Evolutionary conservation across 2,888 invertebrate genomes (phyloP).

Genomic region (Dasysyrphus albostriatus): DNA sequence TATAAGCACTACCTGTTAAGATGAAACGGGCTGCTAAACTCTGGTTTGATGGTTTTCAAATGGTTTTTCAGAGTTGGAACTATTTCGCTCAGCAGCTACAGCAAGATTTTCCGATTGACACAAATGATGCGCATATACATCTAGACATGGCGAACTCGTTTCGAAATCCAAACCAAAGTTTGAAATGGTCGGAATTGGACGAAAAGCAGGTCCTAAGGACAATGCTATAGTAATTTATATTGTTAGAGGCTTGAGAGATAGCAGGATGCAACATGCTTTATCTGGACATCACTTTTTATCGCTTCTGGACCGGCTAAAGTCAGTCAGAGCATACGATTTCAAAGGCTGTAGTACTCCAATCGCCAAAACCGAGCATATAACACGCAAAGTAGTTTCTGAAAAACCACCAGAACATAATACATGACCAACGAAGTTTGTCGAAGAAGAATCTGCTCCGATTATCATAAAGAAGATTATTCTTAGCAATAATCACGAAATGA

Average conservation of each 20-base stretch:
- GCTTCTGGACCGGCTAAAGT: background rate
- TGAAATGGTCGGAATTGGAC: slow-evolving; percentile 10
- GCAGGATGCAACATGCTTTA: slow-evolving; percentile 14
- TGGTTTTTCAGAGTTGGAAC: slow-evolving; percentile 26
- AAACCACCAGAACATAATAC: too few species aligned
- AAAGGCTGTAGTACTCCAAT: background rate
- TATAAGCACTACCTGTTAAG: slow-evolving; percentile 21
- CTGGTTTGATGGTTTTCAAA: slow-evolving; percentile 21
- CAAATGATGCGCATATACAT: slow-evolving; percentile 27
- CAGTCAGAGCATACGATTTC: slow-evolving; percentile 6
- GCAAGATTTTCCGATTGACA: slow-evolving; percentile 19
- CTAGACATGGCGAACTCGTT: slow-evolving; percentile 13
- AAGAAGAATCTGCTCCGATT: background rate
- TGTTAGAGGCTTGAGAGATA: too few species aligned
- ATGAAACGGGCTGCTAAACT: slow-evolving; percentile 32
- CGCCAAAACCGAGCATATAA: too few species aligned
- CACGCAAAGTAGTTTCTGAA: too few species aligned
- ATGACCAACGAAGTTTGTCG: background rate
- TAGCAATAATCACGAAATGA: background rate
- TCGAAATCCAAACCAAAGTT: slow-evolving; percentile 9
- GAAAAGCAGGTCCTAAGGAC: background rate
- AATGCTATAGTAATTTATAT: background rate
- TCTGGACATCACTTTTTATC: slow-evolving; percentile 11
- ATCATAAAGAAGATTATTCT: slow-evolving; percentile 6
- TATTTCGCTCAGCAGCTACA: slow-evolving; percentile 8